phyloP scores from a whole-genome alignment of 2,113 vertebrate species.

The Alligator mississippiensis region DNA sequence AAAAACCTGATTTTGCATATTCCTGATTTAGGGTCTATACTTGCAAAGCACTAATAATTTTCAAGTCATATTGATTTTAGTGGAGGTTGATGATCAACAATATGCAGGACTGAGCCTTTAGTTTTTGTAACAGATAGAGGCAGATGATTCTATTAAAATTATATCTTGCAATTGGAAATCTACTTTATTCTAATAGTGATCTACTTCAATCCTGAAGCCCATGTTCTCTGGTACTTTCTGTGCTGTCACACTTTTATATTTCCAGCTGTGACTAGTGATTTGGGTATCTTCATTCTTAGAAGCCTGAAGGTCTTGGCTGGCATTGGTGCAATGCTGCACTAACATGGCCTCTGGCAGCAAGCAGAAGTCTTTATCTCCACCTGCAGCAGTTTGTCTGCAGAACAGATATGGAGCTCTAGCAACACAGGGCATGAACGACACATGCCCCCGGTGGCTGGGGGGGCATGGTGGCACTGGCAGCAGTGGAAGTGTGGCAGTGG shows the following conservation, averaged over 20 bases:
- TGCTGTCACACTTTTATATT: neutral
- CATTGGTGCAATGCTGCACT: too few relatives aligned
- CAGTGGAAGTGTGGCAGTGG: too few relatives aligned
- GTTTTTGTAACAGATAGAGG: neutral
- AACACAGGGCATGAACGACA: too few relatives aligned
- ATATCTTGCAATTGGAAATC: neutral
- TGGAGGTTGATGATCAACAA: neutral
- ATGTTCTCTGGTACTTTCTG: neutral
- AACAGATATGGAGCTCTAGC: too few relatives aligned
- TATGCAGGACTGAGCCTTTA: neutral
- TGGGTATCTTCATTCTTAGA: neutral
- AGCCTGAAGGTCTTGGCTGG: too few relatives aligned
- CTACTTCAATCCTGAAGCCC: rapidly evolving
- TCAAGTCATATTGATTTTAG: neutral
- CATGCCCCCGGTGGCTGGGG: too few relatives aligned
- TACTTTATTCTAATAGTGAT: neutral
- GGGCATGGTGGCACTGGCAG: too few relatives aligned
- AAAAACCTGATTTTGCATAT: slow-evolving; percentile 14
- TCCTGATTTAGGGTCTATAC: neutral
- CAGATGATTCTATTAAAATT: neutral
- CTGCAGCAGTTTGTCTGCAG: too few relatives aligned
- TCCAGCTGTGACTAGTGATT: neutral
- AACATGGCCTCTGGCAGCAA: too few relatives aligned
- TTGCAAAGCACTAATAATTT: neutral
- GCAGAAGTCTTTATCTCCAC: too few relatives aligned